Conservation (phyloP, 2,113 vertebrate genomes). For the Poecile atricapillus region DNA sequence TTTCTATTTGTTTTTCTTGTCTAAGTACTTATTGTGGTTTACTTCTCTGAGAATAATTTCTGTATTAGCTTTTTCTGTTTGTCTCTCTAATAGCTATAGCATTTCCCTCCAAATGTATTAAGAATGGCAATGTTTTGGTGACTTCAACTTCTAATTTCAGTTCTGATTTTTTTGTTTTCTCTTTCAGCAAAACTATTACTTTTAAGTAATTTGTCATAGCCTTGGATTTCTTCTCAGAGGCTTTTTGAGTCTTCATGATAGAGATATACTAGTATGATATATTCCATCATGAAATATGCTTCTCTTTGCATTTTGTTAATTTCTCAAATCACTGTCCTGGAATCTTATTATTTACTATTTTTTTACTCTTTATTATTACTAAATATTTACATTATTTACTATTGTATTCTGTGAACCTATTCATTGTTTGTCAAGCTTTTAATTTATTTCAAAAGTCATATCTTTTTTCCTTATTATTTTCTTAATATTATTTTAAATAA, state of each 20-base stretch:
- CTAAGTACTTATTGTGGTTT: not conserved
- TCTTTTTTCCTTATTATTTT: no score
- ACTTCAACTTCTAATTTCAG: not conserved
- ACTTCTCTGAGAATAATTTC: not conserved
- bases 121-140: not conserved
- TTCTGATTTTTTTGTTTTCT: not conserved
- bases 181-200: not conserved
- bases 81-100: not conserved
- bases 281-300: not conserved
- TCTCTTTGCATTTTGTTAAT: not conserved
- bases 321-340: not conserved
- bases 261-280: not conserved
- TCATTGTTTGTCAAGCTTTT: not conserved
- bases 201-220: not conserved
- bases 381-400: not conserved
- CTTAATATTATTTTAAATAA: not conserved
- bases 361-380: no score
- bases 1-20: not conserved
- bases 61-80: not conserved
- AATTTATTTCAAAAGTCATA: not conserved
- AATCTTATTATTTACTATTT: not conserved
- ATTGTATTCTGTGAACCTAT: not conserved
- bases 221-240: not conserved
- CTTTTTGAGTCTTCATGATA: not conserved
- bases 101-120: not conserved